phyloP scores from a whole-genome alignment of 2,888 invertebrate species.

The Meteorus colon region DNA sequence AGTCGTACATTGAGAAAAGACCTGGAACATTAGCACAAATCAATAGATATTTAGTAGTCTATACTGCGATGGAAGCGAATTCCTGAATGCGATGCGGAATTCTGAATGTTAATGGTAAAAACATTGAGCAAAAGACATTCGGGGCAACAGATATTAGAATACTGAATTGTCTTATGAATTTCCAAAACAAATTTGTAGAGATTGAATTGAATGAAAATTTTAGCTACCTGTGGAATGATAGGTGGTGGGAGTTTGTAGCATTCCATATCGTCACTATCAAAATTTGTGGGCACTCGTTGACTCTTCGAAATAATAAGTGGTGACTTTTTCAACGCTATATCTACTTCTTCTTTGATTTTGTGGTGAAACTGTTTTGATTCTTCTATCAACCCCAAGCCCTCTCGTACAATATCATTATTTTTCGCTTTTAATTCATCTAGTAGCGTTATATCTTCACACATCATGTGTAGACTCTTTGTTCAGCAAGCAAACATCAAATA shows the following conservation, averaged over 20 bases:
- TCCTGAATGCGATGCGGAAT: no score
- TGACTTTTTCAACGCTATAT: slow-evolving; percentile 81
- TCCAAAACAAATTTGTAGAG: no score
- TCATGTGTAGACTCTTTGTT: slow-evolving; percentile 82
- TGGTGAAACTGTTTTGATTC: slow-evolving; percentile 85
- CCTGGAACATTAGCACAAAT: slow-evolving; percentile 50
- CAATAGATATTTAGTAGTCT: neutral
- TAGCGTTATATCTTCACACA: slow-evolving; percentile 84
- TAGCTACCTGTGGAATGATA: slow-evolving; percentile 73
- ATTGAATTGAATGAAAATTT: slow-evolving; percentile 8
- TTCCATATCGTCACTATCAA: slow-evolving; percentile 75
- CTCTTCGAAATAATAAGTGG: slow-evolving; percentile 82
- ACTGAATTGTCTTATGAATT: no score
- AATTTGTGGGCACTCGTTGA: slow-evolving; percentile 78
- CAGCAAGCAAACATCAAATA: slow-evolving; percentile 1
- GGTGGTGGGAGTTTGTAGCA: slow-evolving; percentile 75
- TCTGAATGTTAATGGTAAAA: no score
- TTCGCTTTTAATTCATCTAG: slow-evolving; percentile 81
- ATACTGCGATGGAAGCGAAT: no score
- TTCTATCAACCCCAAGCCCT: slow-evolving; percentile 80
- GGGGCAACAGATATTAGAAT: no score
- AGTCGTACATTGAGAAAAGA: slow-evolving; percentile 58
- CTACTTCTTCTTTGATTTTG: slow-evolving; percentile 83
- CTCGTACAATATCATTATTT: slow-evolving; percentile 78
- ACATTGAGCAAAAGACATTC: no score